Conservation (phyloP, 2,888 invertebrate genomes). For the Caenorhabditis sulstoni region DNA sequence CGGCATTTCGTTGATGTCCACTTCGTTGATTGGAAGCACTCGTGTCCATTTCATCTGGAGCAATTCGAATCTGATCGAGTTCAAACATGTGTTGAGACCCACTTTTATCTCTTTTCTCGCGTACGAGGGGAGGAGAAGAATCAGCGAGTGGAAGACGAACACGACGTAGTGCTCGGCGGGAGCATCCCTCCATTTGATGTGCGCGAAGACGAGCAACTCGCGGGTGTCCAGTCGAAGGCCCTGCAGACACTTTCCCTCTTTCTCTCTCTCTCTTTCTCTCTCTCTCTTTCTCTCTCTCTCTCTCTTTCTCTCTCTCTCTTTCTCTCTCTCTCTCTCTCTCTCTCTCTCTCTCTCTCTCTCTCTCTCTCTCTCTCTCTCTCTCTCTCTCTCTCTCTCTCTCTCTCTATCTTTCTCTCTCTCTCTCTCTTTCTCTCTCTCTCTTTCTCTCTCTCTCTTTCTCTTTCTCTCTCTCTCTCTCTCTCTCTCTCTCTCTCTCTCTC, state of each 20-base stretch:
- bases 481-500: too few species aligned
- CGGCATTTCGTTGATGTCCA: constrained; percentile 65
- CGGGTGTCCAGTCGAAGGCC: constrained; percentile 67
- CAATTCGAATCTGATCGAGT: too few species aligned
- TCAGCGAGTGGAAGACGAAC: constrained; percentile 69
- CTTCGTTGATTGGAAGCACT: constrained; percentile 67
- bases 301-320: too few species aligned
- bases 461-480: too few species aligned
- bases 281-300: too few species aligned
- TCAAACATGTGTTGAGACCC: neutral
- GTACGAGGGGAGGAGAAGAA: constrained; percentile 66
- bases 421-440: too few species aligned
- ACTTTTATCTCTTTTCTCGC: constrained; percentile 63
- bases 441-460: too few species aligned
- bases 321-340: too few species aligned
- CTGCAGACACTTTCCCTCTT: constrained; percentile 19
- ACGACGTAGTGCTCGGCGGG: constrained; percentile 68
- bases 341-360: too few species aligned
- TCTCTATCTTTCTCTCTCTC: too few species aligned
- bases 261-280: neutral
- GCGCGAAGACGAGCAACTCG: constrained; percentile 69
- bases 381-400: too few species aligned
- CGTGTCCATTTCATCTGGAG: constrained; percentile 65
- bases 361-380: too few species aligned
- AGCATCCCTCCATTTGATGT: constrained; percentile 67